phyloP scores from a whole-genome alignment of 2,113 vertebrate species.

The Pelecanoides urinatrix region DNA sequence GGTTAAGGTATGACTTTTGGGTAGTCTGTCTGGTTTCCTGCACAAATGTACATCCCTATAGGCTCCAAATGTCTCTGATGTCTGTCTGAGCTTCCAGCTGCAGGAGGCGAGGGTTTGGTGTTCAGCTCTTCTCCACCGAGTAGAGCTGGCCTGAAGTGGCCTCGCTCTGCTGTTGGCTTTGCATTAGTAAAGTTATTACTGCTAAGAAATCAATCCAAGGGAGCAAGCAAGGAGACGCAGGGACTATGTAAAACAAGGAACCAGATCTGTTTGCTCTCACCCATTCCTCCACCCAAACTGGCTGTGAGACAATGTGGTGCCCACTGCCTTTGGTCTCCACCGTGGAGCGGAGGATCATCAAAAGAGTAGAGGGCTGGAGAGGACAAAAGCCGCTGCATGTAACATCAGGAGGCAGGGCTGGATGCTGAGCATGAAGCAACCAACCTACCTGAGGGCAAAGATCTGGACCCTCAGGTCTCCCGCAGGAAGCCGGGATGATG shows the following conservation, averaged over 20 bases:
- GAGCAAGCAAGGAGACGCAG: background rate
- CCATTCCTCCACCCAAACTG: background rate
- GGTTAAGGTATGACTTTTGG: background rate
- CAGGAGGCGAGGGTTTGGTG: background rate
- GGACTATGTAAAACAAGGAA: background rate
- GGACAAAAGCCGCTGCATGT: background rate
- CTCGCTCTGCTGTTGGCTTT: background rate
- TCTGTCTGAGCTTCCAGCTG: background rate
- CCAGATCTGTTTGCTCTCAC: background rate
- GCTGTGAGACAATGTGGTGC: fast-evolving
- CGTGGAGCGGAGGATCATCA: background rate
- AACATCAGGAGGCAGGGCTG: background rate
- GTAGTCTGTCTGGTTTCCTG: background rate
- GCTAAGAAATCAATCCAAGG: background rate
- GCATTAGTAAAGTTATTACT: background rate
- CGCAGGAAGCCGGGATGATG: background rate
- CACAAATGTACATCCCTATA: background rate
- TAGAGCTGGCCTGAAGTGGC: background rate
- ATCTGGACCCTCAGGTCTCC: background rate
- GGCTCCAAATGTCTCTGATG: background rate
- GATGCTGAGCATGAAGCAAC: background rate
- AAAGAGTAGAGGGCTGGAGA: background rate
- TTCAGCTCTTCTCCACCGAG: background rate
- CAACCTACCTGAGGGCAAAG: background rate
- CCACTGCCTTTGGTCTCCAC: background rate